These are phyloP conservation scores for Pristionchus mayeri DNA, from an alignment of 2,888 invertebrate genomes.

Conservation along the genomic window DNA sequence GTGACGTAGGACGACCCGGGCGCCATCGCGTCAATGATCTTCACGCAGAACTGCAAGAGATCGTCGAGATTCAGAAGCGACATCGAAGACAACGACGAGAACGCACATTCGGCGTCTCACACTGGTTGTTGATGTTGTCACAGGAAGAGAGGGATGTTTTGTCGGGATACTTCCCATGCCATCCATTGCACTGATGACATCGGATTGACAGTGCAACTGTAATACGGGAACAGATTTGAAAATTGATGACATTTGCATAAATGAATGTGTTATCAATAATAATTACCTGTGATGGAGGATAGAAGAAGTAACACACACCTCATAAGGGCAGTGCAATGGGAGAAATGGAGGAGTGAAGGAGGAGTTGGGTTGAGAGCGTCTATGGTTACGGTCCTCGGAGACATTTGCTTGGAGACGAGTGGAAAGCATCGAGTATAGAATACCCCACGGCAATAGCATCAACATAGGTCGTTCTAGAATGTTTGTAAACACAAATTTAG, in stretches of 20 bases:
- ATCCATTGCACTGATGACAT: constrained; percentile 65
- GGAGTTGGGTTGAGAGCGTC: not conserved
- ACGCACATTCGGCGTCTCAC: constrained; percentile 58
- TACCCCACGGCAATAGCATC: no score
- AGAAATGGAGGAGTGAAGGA: not conserved
- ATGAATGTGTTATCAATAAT: not conserved
- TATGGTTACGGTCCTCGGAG: constrained; percentile 26
- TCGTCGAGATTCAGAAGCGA: no score
- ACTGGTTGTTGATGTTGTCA: constrained; percentile 64
- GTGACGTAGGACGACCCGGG: constrained; percentile 61
- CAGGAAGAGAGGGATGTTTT: constrained; percentile 56
- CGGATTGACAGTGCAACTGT: constrained; percentile 52
- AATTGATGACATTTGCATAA: no score
- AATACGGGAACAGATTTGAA: not conserved
- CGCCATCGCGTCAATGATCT: constrained; percentile 63
- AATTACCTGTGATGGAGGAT: not conserved
- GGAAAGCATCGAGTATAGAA: constrained; percentile 20
- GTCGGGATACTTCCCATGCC: constrained; percentile 56
- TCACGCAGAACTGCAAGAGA: constrained; percentile 61
- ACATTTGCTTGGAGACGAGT: constrained; percentile 31
- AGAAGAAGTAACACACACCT: not conserved
- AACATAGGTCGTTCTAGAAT: no score
- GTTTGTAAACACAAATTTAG: no score
- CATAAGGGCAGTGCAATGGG: not conserved
- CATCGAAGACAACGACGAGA: no score